phyloP scores from a whole-genome alignment of 1,140 invertebrate species.

The Formica selysi region DNA sequence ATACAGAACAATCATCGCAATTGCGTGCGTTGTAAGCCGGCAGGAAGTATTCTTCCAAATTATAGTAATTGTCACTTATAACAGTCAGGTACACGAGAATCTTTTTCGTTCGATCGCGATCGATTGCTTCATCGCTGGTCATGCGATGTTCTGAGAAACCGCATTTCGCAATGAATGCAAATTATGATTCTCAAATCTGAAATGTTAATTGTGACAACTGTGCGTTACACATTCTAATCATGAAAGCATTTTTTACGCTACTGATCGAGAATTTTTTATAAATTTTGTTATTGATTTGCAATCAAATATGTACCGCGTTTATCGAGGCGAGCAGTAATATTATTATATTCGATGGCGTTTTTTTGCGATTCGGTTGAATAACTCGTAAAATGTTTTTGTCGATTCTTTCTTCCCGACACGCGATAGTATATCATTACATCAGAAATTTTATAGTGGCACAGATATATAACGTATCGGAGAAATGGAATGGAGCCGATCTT shows the following conservation, averaged over 20 bases:
- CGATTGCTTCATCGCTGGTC: conserved; percentile 46
- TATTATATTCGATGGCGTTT: conserved; percentile 5
- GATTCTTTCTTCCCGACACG: conserved; percentile 63
- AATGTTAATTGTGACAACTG: conserved; percentile 17
- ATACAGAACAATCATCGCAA: not conserved
- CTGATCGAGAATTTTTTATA: not conserved
- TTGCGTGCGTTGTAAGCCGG: conserved; percentile 8
- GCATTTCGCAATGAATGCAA: conserved; percentile 29
- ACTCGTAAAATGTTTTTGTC: conserved; percentile 57
- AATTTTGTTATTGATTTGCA: not conserved
- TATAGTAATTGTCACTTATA: conserved; percentile 40
- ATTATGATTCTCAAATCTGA: conserved; percentile 13
- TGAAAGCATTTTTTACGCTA: not conserved
- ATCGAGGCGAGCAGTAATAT: not conserved
- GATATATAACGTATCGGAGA: conserved; percentile 66
- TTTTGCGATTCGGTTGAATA: conserved; percentile 24
- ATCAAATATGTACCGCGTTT: not conserved
- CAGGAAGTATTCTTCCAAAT: conserved; percentile 53
- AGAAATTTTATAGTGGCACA: conserved; percentile 23
- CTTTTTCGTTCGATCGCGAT: conserved; percentile 24
- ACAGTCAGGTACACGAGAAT: not conserved
- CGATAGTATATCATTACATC: conserved; percentile 68
- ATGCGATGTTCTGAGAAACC: conserved; percentile 37
- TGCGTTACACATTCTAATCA: not conserved
- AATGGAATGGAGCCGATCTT: conserved; percentile 65